These are phyloP conservation scores for Mirza zaza DNA, from an alignment of 2,113 vertebrate genomes.

Conservation along the genomic window DNA sequence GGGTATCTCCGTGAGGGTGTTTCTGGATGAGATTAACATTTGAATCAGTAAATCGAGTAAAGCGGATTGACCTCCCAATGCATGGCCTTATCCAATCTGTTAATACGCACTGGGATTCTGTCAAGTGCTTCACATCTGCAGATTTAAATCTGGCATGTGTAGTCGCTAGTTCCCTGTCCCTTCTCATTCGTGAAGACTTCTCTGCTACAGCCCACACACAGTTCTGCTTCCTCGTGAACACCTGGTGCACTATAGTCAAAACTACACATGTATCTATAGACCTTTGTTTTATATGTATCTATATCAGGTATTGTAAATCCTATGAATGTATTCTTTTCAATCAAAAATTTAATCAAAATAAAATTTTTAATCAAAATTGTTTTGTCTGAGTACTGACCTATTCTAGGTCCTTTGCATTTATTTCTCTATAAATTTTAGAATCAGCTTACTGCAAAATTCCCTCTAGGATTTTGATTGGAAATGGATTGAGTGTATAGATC, in stretches of 20 bases:
- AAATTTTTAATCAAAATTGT: background rate
- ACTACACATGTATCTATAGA: background rate
- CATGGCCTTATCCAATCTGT: background rate
- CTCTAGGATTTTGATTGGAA: background rate
- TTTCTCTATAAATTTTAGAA: background rate
- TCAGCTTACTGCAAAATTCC: background rate
- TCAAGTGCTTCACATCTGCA: background rate
- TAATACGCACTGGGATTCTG: background rate
- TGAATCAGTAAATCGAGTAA: background rate
- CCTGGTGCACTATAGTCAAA: background rate
- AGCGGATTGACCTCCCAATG: background rate
- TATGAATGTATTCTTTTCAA: background rate
- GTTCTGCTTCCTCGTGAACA: background rate
- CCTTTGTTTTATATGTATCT: background rate
- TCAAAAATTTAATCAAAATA: constrained; percentile 21
- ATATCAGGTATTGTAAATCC: background rate
- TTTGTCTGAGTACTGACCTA: background rate
- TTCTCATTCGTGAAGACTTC: background rate
- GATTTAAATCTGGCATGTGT: background rate
- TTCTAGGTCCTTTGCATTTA: background rate
- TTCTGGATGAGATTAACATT: background rate
- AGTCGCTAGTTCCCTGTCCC: background rate
- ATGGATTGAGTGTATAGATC: background rate
- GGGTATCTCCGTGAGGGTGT: background rate
- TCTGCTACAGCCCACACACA: background rate